phyloP scores from a whole-genome alignment of 37 sponge, comb jelly and placozoan species.

The Axinella damicornis region DNA sequence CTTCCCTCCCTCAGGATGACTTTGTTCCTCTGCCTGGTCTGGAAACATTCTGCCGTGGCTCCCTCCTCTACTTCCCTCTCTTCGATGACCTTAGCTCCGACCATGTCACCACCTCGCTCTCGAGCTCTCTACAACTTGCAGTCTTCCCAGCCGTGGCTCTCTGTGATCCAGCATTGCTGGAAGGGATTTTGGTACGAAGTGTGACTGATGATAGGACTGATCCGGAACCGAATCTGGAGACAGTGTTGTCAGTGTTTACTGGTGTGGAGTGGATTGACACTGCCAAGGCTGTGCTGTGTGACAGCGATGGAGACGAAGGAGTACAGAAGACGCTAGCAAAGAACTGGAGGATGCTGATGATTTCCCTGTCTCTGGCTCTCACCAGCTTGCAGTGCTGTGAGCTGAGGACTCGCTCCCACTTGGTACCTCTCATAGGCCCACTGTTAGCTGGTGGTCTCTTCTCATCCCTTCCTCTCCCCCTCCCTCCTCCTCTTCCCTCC shows the following conservation, averaged over 20 bases:
- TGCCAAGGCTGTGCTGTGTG: neutral
- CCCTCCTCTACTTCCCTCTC: constrained; percentile 23
- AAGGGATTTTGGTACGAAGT: neutral
- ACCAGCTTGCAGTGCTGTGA: neutral
- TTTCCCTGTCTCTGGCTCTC: neutral
- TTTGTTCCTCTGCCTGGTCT: constrained; percentile 20
- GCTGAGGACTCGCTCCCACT: neutral
- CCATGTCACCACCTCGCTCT: constrained; percentile 20
- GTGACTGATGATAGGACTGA: neutral
- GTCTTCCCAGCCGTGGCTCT: constrained; percentile 33
- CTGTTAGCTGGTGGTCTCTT: too few species aligned
- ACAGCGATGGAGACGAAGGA: neutral
- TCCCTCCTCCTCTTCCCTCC: too few species aligned
- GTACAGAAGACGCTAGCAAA: neutral
- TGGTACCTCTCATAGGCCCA: neutral
- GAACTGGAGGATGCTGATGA: neutral
- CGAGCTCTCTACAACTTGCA: neutral
- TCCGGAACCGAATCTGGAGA: neutral
- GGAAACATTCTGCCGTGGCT: constrained; percentile 26
- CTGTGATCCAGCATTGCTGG: neutral
- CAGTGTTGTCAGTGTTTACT: neutral
- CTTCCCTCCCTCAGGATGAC: neutral
- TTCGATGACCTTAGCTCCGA: neutral
- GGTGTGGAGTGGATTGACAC: too few species aligned
- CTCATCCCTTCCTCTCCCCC: too few species aligned